These are phyloP conservation scores for Podiceps cristatus DNA, from an alignment of 2,113 vertebrate species.

Conservation along the genomic window DNA sequence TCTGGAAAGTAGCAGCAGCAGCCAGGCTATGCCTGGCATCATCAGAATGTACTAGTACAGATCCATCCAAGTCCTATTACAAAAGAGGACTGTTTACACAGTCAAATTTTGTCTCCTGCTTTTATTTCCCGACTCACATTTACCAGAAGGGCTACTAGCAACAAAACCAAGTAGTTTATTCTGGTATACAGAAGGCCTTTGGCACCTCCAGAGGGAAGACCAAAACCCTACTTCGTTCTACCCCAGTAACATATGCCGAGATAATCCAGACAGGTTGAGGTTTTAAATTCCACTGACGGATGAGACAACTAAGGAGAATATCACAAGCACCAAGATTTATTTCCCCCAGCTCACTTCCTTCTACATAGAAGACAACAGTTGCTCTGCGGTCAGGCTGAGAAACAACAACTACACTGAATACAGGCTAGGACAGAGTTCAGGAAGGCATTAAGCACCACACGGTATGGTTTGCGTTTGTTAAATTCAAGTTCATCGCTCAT, in stretches of 20 bases:
- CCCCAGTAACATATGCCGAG: background rate
- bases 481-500: background rate
- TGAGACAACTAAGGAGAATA: background rate
- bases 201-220: background rate
- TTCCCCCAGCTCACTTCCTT: background rate
- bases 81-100: background rate
- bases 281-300: background rate
- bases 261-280: background rate
- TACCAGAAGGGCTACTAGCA: background rate
- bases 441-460: background rate
- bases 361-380: background rate
- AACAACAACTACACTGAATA: background rate
- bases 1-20: background rate
- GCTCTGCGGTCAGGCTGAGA: background rate
- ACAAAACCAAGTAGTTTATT: background rate
- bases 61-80: background rate
- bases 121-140: background rate
- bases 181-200: background rate
- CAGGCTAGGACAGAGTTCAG: background rate
- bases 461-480: background rate
- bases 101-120: background rate
- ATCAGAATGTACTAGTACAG: background rate
- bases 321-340: background rate
- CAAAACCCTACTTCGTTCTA: background rate
- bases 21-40: background rate